Base-by-base conservation (phyloP, 92 coral and sea anemone species). In the Chrysogorgia sp. region DNA sequence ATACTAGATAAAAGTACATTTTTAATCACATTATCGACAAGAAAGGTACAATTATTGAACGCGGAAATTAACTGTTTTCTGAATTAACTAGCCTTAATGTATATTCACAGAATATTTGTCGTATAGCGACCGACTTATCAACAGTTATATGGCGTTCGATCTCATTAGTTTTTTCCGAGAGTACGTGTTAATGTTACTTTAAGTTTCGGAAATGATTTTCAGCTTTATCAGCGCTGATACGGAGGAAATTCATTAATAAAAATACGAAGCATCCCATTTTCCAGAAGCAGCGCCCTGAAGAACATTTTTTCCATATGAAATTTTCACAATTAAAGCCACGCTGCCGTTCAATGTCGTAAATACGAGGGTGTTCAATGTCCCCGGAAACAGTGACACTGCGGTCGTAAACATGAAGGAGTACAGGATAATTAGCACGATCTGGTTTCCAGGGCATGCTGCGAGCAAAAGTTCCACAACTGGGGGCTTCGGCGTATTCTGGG, bases 301-400 rank as follows among this genome's bases (percentile, higher is more conserved):
- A 78, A 91, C 17, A 80, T 90, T 60, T 88, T 91, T 62, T 91
- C 88, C 65, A 90, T 86, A 9, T 12, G 12, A 4, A 37, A 4
- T 4, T 4, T 37, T 5, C 43, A 37, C 43, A 37, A 37, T 37
- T 37, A 12, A 37, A 37, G 43, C 91, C 88, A 48, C 56, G 77
- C 57, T 86, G 75, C 0, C 72, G 12, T 37, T 4, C 43, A 37
- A 37, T 5, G 24, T 40, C 48, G 34, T 91, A 96, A 43, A 92
- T 89, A 24, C 87, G 90, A 0, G 96, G 96, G 34, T 94, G 90
- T 53, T 92, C 96, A 37, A 37, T 5, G 43, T 37, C 43, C 32
- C 69, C 69, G 45, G 28, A 20, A 63, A 63, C 20, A 2, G 69
- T 63, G 22, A 10, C 40, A 43, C 69, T 63, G 23, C 69, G 69